Evolutionary conservation across 23 tunicate species (phyloP).

Genomic region (Diplosoma virens): DNA sequence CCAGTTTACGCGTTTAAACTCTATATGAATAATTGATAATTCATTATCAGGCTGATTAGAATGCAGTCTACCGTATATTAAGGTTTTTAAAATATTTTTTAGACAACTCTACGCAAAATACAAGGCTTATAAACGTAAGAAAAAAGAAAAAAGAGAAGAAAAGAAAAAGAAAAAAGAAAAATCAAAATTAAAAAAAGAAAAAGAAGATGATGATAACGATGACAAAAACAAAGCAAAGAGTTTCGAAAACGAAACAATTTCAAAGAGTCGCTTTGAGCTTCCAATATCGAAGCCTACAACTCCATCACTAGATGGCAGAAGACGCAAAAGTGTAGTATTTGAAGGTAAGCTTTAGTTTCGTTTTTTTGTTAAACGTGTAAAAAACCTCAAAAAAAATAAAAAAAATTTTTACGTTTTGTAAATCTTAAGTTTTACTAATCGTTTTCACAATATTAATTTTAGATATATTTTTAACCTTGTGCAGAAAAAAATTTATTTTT

Average conservation of each 20-base stretch:
- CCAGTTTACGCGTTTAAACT: too few species aligned
- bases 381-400: too few species aligned
- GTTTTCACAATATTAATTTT: too few species aligned
- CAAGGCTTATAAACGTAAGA: background rate
- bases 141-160: conserved; percentile 3
- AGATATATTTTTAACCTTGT: too few species aligned
- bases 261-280: background rate
- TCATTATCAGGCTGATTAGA: too few species aligned
- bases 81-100: background rate
- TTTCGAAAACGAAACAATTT: background rate
- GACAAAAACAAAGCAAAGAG: background rate
- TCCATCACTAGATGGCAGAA: conserved; percentile 19
- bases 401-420: too few species aligned
- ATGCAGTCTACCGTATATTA: too few species aligned
- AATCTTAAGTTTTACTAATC: too few species aligned
- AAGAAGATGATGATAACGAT: background rate
- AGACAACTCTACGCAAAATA: conserved; percentile 31
- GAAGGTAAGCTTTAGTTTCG: conserved; percentile 18
- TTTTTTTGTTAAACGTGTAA: background rate
- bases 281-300: conserved; percentile 14
- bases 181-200: background rate
- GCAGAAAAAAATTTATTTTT: too few species aligned
- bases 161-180: background rate
- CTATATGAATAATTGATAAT: too few species aligned
- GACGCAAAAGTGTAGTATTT: conserved; percentile 45